Evolutionary conservation across 2,888 invertebrate genomes (phyloP), one percentile per base, ranked within the genome.

Genomic region (Andrena camellia): DNA sequence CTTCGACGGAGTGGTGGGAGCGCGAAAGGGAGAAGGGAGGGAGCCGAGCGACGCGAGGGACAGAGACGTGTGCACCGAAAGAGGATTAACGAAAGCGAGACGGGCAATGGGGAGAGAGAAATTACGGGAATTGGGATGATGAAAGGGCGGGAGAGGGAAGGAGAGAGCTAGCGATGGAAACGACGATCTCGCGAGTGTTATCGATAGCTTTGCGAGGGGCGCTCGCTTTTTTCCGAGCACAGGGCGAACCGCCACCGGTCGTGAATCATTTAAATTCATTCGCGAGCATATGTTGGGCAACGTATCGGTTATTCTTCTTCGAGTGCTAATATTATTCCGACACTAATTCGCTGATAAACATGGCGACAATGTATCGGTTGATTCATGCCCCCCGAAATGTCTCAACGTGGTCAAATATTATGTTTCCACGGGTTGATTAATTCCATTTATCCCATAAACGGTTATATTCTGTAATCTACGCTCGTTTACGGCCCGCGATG

Each of bases 1-100:
- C 73, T 76, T 84, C 81, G 74, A 78, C 69, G 75, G 82, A 23
- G 70, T 78, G 77, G 62, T 48, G 75, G 23, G 54, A 76, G 75
- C 26, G 72, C 62, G 67, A 70, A 69, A 48, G 71, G 75, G 70
- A 33, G 35, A 62, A 42, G 42, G 63, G 31, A 42, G 42, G 63
- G 31, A 57, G 23, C 13, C 52, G 66, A 63, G 26, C 50, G 13
- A 20, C 20, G 48, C 31, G 52, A 23, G 78, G 72, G 63, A 73
- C 57, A 29, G 59, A 62, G 69, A 60, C 48, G 48, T 48, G 68
- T 67, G 59, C 70, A 26, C 31, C 3, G 29, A 52, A 66, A 73
- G 80, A 67, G 75, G 67, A 76, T 68, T 73, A 52, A 62, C 71
- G 33, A 23, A 2, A 66, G 57, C 3, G 13, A 7, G 67, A 48